Evolutionary conservation across 2,888 invertebrate species (phyloP), one percentile per base, ranked within the genome.

Genomic region (Philopedon plagiatum): DNA sequence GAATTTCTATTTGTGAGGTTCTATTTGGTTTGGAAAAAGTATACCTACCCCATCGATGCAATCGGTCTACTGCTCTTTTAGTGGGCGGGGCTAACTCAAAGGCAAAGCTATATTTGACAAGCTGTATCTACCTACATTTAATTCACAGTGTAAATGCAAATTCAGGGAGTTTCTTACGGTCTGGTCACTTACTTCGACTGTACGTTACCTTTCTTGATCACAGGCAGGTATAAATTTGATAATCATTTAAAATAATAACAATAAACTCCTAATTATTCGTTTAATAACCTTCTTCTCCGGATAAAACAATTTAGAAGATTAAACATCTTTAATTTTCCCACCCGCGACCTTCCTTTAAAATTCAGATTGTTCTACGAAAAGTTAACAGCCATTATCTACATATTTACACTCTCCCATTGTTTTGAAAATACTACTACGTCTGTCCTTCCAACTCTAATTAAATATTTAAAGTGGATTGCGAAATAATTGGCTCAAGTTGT

Each of bases 401-500:
- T 57, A 34, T 66, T n/a, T n/a, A n/a, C n/a, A 46, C 57, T 41
- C 58, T 49, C 37, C 66, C 26, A 67, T 67, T 67, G 66, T 67
- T 67, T 67, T 44, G 37, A 64, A 13, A 51, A 44, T 58, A 46
- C 37, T 58, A 46, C n/a, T 32, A 23, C 39, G 13, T n/a, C 26
- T 15, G 66, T 67, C 66, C 66, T 67, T 67, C 66, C 37, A 19
- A 11, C 5, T 46, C 51, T 67, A 67, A 58, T 67, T 67, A 49
- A 34, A n/a, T 58, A 49, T 58, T 67, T 49, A 67, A 58, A 37
- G 44, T 13, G n/a, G 21, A 46, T 66, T 67, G 58, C 49, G 44
- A 46, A 67, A 67, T 49, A 37, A 51, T 63, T 63, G 51, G 37
- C 63, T 11, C 63, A 51, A 13, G 63, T 18, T 37, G 63, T 51